Base-by-base conservation (phyloP, 2,113 vertebrate species). In the Hypanus sabinus region DNA sequence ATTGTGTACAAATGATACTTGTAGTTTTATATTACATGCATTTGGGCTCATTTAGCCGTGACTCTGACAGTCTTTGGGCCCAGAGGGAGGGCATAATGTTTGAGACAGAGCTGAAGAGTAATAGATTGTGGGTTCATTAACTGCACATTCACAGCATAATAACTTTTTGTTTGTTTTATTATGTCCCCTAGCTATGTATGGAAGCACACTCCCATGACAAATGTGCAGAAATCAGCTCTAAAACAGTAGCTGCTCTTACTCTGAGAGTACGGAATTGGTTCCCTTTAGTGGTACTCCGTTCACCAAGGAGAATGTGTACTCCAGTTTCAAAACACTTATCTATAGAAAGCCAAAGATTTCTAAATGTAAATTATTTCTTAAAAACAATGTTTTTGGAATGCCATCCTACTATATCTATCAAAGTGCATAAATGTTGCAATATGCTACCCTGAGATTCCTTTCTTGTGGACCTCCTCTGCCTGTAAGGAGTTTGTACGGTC, bases 11-110 rank as follows among this genome's bases (percentile, higher is more conserved):
- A 75, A 75, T 93, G 68, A 55, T 73, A 46, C 70, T 93, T 93
- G 36, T 73, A 96, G 96, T 96, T 97, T 97, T 97, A 97, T 97
- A 96, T 96, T 97, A 97, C 97, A 96, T 96, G 96, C 97, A 96
- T 96, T 97, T 96, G 70, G 95, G 95, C 95, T 95, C 95, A 96
- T 96, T 97, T 97, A 96, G 96, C 96, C 95, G 96, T 96, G 96
- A 96, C 95, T 95, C 95, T 97, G 97, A 96, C 97, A 97, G 97
- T 96, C 97, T 96, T 97, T 97, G 95, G 95, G 94, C 96, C 97
- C 96, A 96, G 95, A 33, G 96, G 96, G 97, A 94, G 95, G 95
- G 94, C 95, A 96, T 94, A 96, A 95, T 95, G 96, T 95, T 97
- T 96, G 95, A 16, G 94, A 97, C 96, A 96, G 96, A 95, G 94